Percentiles rank a stretch among this genome's conserved stretches.
These are phyloP conservation scores for Natator depressus DNA, from an alignment of 2,113 vertebrate species.

Conservation along the genomic window DNA sequence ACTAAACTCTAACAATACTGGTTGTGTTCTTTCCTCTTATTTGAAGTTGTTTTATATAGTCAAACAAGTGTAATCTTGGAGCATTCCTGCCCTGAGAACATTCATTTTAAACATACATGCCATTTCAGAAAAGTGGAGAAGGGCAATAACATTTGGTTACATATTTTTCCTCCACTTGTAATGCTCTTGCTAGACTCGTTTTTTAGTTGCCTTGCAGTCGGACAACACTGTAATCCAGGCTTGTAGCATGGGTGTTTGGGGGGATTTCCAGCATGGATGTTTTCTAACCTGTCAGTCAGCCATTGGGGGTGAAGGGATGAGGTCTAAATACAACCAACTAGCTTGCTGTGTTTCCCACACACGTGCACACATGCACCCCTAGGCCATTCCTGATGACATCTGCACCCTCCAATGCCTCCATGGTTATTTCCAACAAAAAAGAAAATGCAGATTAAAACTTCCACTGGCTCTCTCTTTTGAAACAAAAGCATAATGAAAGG, in stretches of 20 bases:
- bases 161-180: rapidly evolving
- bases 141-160: rapidly evolving
- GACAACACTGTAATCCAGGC: rapidly evolving
- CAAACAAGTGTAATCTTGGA: rapidly evolving
- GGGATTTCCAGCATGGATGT: rapidly evolving
- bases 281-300: rapidly evolving
- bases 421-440: conserved; percentile 15
- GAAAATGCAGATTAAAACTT: background rate
- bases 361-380: rapidly evolving
- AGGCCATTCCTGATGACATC: rapidly evolving
- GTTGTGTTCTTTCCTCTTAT: rapidly evolving
- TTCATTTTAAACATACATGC: rapidly evolving
- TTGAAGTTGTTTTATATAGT: rapidly evolving
- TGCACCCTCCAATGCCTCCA: background rate
- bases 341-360: background rate
- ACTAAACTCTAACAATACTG: rapidly evolving
- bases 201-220: rapidly evolving
- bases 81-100: background rate
- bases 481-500: conserved; percentile 71
- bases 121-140: rapidly evolving
- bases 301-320: rapidly evolving
- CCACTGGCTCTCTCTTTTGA: conserved; percentile 36
- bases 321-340: background rate
- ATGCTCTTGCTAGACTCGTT: rapidly evolving
- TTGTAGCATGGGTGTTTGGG: rapidly evolving